These are phyloP conservation scores for Cryptus viduatorius DNA, from an alignment of 2,888 invertebrate species.

Conservation along the genomic window DNA sequence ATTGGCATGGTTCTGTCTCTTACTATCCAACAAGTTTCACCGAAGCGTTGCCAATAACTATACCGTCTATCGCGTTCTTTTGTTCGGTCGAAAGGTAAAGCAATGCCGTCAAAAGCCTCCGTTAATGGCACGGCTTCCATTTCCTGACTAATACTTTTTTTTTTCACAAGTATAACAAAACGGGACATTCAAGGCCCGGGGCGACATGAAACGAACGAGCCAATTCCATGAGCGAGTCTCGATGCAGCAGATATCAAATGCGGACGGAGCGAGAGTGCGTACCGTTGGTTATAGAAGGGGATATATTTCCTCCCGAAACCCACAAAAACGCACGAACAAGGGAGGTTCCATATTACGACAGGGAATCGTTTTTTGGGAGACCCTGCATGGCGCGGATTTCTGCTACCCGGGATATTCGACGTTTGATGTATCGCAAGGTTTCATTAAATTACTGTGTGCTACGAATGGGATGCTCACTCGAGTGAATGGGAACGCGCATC, in stretches of 20 bases:
- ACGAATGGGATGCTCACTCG: conserved; percentile 41
- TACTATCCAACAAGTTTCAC: neutral
- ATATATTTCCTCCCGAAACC: conserved; percentile 37
- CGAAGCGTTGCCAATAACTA: neutral
- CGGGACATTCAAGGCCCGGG: conserved; percentile 1
- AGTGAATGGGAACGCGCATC: conserved; percentile 33
- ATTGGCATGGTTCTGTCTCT: conserved; percentile 5
- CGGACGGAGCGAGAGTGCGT: conserved; percentile 11
- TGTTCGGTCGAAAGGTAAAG: neutral
- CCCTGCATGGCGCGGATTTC: conserved; percentile 41
- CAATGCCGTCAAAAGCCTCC: conserved; percentile 3
- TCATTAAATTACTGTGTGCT: conserved; percentile 68
- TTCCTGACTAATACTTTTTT: conserved; percentile 27
- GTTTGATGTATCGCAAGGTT: conserved; percentile 71
- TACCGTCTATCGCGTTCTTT: neutral
- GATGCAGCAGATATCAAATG: conserved; percentile 37
- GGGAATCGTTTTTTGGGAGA: conserved; percentile 46
- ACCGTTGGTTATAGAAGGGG: conserved; percentile 3
- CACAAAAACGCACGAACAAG: conserved; percentile 50
- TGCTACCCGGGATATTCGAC: conserved; percentile 52
- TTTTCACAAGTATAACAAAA: conserved; percentile 29
- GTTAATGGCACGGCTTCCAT: conserved; percentile 8
- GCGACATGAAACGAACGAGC: conserved; percentile 32
- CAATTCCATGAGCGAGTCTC: conserved; percentile 29
- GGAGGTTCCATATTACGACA: conserved; percentile 36